Base-by-base conservation (phyloP, 1,140 invertebrate genomes). In the Chelonus insularis region DNA sequence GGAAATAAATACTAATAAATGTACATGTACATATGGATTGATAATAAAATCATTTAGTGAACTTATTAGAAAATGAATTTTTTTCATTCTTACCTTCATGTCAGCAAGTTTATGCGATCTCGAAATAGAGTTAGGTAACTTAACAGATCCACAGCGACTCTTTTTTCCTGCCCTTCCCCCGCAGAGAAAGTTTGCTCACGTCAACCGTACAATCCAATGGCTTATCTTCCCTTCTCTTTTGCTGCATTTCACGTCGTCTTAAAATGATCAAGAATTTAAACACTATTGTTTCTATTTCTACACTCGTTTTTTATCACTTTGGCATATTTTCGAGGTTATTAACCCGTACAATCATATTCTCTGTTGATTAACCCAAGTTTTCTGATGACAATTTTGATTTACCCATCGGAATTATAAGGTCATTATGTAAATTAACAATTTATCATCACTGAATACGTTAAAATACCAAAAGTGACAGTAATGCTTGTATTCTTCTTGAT, bases 171-270 rank as follows among this genome's bases (percentile, higher is more conserved):
- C 41, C 41, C 41, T 43, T 43, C 41, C 41, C 41, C 41, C 41
- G 14, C 18, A 43, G 41, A 43, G 41, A 43, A 43, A 43, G 41
- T 43, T 43, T 43, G 16, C 8, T 43, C n/a, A 43, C 8, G 12
- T 43, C 41, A 4, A 16, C 41, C 16, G 7, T 43, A 29, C 25
- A 29, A 29, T 29, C 25, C 25, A 29, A 29, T 29, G 25, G 3
- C 41, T 43, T 43, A 14, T 16, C 14, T 43, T 43, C 41, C 41
- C 41, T 43, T 43, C 41, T 43, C 41, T 43, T 43, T 43, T 2
- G 7, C 41, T 43, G 41, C 41, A 43, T 16, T 43, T 29, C 25
- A 29, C 25, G 25, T 3, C 16, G 41, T 16, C 41, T 43, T 43
- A 16, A 43, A 43, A 18, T 43, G 41, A 43, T 16, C 41, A 43